Conservation (phyloP, 2,888 invertebrate species). For the Troilus luridus region DNA sequence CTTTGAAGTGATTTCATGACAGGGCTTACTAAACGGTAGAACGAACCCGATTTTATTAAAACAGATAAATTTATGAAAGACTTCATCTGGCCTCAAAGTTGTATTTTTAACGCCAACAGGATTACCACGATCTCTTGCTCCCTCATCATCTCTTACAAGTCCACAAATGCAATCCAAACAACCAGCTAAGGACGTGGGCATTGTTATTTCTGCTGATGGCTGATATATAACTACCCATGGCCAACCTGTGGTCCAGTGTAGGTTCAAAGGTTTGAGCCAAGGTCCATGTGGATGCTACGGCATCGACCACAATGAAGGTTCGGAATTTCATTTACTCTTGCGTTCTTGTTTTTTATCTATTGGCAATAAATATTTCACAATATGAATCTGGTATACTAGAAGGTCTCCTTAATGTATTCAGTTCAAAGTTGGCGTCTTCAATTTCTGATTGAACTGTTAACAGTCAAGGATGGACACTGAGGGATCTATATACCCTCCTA, state of each 20-base stretch:
- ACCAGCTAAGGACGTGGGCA: not conserved
- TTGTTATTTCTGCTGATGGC: not conserved
- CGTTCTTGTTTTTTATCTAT: not conserved
- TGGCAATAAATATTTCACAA: not conserved
- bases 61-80: no score
- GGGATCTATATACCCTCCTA: no score
- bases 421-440: not conserved
- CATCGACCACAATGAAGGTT: conserved; percentile 8
- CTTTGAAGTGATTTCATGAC: no score
- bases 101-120: not conserved
- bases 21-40: no score
- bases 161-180: not conserved
- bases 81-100: no score
- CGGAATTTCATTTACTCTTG: not conserved
- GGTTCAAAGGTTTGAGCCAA: conserved; percentile 17
- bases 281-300: not conserved
- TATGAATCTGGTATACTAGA: not conserved
- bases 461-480: no score
- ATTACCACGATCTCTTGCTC: not conserved
- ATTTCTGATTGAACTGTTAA: not conserved
- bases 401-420: not conserved
- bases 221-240: not conserved
- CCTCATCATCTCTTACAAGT: not conserved
- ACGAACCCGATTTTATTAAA: no score
- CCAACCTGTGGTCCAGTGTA: not conserved